Evolutionary conservation across 2,888 invertebrate species (phyloP), one percentile per base, ranked within the genome.

Genomic region (Homarus gammarus): DNA sequence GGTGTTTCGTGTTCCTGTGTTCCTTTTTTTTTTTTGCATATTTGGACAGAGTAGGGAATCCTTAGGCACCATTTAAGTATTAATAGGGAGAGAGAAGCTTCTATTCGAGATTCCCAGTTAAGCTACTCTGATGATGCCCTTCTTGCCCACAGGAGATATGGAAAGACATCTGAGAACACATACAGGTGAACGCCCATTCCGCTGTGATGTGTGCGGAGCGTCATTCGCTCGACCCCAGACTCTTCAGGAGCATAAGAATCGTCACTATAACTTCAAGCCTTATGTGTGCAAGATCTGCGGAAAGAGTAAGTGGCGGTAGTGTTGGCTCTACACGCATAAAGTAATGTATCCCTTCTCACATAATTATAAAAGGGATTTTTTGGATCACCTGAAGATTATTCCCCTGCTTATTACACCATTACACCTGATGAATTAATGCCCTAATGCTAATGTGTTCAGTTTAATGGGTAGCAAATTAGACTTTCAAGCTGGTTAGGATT

Each of bases 191-290:
- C 81, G 93, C 64, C 94, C 94, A 1, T 94, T 93, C 92, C 88
- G 93, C 8, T 94, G 94, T 92, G 92, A 93, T 31, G 87, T 93
- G 38, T 94, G 94, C 91, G 93, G 93, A 0, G 93, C 94, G 91
- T 93, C 93, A 6, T 94, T 94, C 92, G 94, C 94, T 31, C 92
- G 94, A 31, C 93, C 93, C 51, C 94, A 94, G 91, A 94, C 94
- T 73, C 92, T 94, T 18, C 93, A 93, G 70, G 94, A 94, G 90
- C 94, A 94, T 92, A 93, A 93, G 92, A 94, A 94, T 91, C 89
- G 93, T 1, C 94, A 94, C 91, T 93, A 93, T 75, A 94, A 94
- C 5, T 91, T 93, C 18, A 94, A 93, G 84, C 94, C 94, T 0
- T 94, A 93, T 89, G 86, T 92, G 6, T 94, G 94, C 91, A 87